Evolutionary conservation across 2,888 invertebrate genomes (phyloP), one percentile per base, ranked within the genome.

Genomic region (Ormyrus labotus): DNA sequence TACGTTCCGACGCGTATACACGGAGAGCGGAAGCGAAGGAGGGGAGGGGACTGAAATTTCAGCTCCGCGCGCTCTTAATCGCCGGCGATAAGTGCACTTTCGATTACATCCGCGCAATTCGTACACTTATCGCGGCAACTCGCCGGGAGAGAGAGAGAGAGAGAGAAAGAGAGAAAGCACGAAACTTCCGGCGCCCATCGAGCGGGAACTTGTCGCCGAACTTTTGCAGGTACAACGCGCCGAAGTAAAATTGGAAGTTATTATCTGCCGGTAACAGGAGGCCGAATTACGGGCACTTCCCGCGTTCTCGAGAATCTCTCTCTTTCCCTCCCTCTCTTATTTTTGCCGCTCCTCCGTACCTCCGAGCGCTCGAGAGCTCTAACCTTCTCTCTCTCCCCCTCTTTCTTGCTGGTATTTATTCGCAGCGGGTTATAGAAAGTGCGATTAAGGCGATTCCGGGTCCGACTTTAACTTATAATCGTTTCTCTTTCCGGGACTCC

Each of bases 221-320:
- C 64, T 76, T 73, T 68, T 67, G 72, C 64, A 70, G 70, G 76
- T 67, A 55, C 68, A 79, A 55, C 45, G 11, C 8, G 67, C 65
- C 68, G 60, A 82, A 60, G 72, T 61, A 72, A 82, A 81, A 83
- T 83, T 82, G 83, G 80, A 84, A 83, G 82, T 84, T 83, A 84
- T 83, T 82, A 84, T 82, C 78, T 81, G 80, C 71, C 78, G 81
- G 76, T 78, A 80, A 80, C 82, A 81, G 81, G 70, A 80, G 81
- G 71, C 78, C 84, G 77, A 82, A 78, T 81, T 79, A 73, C 80
- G 78, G 68, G 69, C 53, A 61, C 77, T 65, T 78, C 53, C 60
- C 58, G 13, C 55, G 63, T 34, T 48, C 64, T 57, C 34, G 8
- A 61, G 61, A 61, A 51, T 71, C 47, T 13, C 58, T 50, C 60